Evolutionary conservation across 2,797 vertebrate genomes (phyloP).

Genomic region (Centropyge bicolor): DNA sequence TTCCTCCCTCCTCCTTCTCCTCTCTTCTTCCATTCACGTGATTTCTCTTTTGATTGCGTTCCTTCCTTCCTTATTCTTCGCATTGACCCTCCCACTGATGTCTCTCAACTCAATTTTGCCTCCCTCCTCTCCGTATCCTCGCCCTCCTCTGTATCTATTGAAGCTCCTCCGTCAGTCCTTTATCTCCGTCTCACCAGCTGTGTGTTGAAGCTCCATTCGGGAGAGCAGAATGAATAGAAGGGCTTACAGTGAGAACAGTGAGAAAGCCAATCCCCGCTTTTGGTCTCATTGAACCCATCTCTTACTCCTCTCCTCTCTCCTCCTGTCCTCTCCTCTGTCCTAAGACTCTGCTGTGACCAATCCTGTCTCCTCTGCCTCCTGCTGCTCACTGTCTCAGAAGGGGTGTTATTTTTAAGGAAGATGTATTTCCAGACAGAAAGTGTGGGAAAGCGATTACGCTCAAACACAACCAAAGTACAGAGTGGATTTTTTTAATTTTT

Average conservation of each 20-base stretch:
- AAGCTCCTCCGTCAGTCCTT: conserved; percentile 56
- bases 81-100: conserved; percentile 27
- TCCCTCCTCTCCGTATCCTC: conserved; percentile 27
- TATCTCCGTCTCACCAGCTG: conserved; percentile 67
- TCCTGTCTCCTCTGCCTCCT: conserved; percentile 10
- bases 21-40: not conserved
- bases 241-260: conserved; percentile 53
- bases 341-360: conserved; percentile 29
- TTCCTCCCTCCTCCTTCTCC: not conserved
- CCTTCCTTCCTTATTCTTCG: conserved; percentile 8
- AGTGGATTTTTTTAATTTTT: conserved; percentile 10
- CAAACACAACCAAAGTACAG: not conserved
- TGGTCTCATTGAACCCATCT: conserved; percentile 45
- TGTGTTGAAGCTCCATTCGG: conserved; percentile 47
- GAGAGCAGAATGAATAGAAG: conserved; percentile 57
- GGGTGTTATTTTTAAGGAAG: conserved; percentile 25
- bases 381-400: conserved; percentile 5
- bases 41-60: conserved; percentile 30
- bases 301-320: conserved; percentile 14
- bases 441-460: not conserved
- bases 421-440: conserved; percentile 14
- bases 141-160: conserved; percentile 34
- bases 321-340: conserved; percentile 4
- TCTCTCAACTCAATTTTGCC: conserved; percentile 14
- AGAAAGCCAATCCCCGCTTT: conserved; percentile 49